Percentiles rank a stretch among this genome's conserved stretches.
Conservation (phyloP, 2,113 vertebrate genomes). For the Telmatochromis brichardi region DNA sequence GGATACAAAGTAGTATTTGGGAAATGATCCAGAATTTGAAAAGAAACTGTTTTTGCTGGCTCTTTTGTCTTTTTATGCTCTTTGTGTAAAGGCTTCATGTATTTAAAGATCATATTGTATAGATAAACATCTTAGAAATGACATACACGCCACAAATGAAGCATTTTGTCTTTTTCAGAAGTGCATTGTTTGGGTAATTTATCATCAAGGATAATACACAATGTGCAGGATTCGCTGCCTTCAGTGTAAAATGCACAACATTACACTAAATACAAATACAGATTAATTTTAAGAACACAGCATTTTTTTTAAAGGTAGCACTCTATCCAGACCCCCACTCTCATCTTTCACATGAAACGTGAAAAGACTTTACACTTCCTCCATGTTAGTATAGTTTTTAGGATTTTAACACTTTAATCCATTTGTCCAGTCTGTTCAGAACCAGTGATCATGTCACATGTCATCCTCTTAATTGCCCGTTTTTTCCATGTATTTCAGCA, state of each 20-base stretch:
- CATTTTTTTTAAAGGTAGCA: not conserved
- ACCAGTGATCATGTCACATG: too few relatives aligned
- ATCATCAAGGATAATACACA: not conserved
- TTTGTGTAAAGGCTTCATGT: not conserved
- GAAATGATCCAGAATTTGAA: not conserved
- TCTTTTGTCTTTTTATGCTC: not conserved
- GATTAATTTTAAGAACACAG: not conserved
- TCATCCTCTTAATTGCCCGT: not conserved
- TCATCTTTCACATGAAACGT: not conserved
- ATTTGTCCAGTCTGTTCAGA: not conserved
- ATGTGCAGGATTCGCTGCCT: fast-evolving
- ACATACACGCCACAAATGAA: not conserved
- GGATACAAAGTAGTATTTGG: not conserved
- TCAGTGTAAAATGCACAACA: not conserved
- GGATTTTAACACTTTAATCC: not conserved
- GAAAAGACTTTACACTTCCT: not conserved
- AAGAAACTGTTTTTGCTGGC: not conserved
- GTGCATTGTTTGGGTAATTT: not conserved
- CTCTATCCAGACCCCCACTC: not conserved
- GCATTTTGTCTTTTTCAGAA: not conserved
- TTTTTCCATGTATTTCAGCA: not conserved
- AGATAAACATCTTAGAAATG: not conserved
- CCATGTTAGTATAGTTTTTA: not conserved
- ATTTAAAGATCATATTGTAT: not conserved
- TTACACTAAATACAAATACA: not conserved